A percentile compares a stretch with the other conserved stretches of the same genome.
phyloP scores from a whole-genome alignment of 2,888 invertebrate species.

The Stegana nigrithorax region DNA sequence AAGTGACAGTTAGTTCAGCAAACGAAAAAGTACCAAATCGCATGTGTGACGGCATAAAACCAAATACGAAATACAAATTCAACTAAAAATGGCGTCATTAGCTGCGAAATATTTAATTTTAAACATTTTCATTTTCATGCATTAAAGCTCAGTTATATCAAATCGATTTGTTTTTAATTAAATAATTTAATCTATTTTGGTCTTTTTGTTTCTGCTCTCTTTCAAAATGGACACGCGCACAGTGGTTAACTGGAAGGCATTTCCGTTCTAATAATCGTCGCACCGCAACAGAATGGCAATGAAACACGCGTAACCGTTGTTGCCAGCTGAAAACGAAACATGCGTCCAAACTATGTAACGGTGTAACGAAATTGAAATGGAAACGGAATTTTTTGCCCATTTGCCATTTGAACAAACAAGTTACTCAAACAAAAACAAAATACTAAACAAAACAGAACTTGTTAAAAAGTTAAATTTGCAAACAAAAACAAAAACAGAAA shows the following conservation, averaged over 20 bases:
- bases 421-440: constrained; percentile 37
- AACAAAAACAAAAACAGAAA: constrained; percentile 2
- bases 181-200: constrained; percentile 29
- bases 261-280: constrained; percentile 62
- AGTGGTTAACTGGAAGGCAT: constrained; percentile 65
- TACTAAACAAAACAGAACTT: not conserved
- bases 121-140: constrained; percentile 44
- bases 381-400: constrained; percentile 28
- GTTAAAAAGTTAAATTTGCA: not conserved
- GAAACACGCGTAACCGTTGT: constrained; percentile 1
- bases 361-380: constrained; percentile 32
- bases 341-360: constrained; percentile 3
- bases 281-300: constrained; percentile 20
- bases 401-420: constrained; percentile 50
- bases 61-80: not conserved
- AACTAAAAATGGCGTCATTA: constrained; percentile 31
- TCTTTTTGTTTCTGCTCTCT: constrained; percentile 31
- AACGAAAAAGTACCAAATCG: constrained; percentile 12
- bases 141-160: constrained; percentile 13
- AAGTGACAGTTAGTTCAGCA: constrained; percentile 24
- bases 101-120: constrained; percentile 22
- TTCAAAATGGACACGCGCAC: constrained; percentile 14
- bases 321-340: constrained; percentile 17
- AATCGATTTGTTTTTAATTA: constrained; percentile 23
- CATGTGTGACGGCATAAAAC: constrained; percentile 12